These are phyloP conservation scores for Oligia fasciuncula DNA, from an alignment of 2,888 invertebrate species.

Conservation along the genomic window DNA sequence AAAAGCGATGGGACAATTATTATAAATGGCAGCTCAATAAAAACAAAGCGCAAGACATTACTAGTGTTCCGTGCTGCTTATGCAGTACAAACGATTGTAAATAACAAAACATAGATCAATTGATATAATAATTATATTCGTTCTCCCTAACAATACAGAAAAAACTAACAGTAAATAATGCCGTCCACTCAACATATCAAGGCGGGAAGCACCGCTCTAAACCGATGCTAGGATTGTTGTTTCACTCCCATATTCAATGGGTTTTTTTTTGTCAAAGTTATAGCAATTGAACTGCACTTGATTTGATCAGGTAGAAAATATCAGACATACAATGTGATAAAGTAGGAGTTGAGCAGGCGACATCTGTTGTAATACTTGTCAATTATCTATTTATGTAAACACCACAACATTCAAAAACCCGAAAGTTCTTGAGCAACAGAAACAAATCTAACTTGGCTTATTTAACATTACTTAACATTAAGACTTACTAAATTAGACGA, in stretches of 20 bases:
- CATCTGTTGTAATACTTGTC: constrained; percentile 33
- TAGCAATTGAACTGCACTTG: not conserved
- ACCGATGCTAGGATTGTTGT: not conserved
- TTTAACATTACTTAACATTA: constrained; percentile 69
- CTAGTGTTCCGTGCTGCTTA: constrained; percentile 41
- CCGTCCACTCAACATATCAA: constrained; percentile 13
- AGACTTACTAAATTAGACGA: constrained; percentile 66
- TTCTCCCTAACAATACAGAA: constrained; percentile 46
- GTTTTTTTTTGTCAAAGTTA: not conserved
- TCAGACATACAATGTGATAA: not conserved
- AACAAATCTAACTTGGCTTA: constrained; percentile 73
- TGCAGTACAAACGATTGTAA: constrained; percentile 47
- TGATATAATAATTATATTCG: constrained; percentile 41
- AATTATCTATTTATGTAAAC: constrained; percentile 58
- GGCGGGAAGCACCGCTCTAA: not conserved
- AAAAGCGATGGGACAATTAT: constrained; percentile 70
- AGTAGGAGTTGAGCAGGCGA: constrained; percentile 17
- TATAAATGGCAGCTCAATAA: constrained; percentile 64
- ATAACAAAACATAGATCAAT: constrained; percentile 58
- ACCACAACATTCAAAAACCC: constrained; percentile 69
- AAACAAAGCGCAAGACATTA: constrained; percentile 52
- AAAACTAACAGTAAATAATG: constrained; percentile 47
- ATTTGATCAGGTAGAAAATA: constrained; percentile 1
- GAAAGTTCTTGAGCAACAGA: constrained; percentile 74
- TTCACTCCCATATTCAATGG: not conserved